Evolutionary conservation across 2,888 invertebrate species (phyloP), one percentile per base, ranked within the genome.

Genomic region (Monoplex corrugatus): DNA sequence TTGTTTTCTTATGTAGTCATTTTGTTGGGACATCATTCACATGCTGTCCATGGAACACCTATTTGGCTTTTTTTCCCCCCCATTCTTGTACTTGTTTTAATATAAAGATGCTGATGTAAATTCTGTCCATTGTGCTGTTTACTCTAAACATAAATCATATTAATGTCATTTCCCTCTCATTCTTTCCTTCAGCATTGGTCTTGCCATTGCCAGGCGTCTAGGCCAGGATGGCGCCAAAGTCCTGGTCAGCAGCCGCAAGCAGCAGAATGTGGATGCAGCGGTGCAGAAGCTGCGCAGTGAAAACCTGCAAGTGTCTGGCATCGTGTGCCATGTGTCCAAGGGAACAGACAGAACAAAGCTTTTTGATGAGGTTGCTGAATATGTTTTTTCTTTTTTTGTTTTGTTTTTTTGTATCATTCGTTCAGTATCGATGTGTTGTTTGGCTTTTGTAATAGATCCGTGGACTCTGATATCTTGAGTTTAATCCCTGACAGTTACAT

Each of bases 191-290:
- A 97, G 96, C 88, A 99, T 99, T 96, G 99, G 99, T 8, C 98
- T 97, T 95, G 98, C 98, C 0, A 98, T 99, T 93, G 99, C 99
- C 3, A 97, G 97, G 95, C 97, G 98, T 90, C 96, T 99, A 85
- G 98, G 97, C 8, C 96, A 97, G 94, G 99, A 99, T 96, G 99
- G 99, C 72, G 99, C 99, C 6, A 97, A 97, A 89, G 98, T 99
- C 16, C 97, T 99, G 91, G 97, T 99, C 80, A 98, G 99, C 95
- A 99, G 99, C 94, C 97, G 99, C 90, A 98, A 98, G 95, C 97
- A 98, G 95, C 96, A 97, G 50, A 98, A 99, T 96, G 99, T 99
- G 0, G 97, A 97, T 83, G 97, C 96, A 89, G 98, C 99, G 0
- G 97, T 98, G 0, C 96, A 97, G 44, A 96, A 97, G 94, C 96